phyloP scores from a whole-genome alignment of 2,797 vertebrate genomes.

The Enteromius viviparus region DNA sequence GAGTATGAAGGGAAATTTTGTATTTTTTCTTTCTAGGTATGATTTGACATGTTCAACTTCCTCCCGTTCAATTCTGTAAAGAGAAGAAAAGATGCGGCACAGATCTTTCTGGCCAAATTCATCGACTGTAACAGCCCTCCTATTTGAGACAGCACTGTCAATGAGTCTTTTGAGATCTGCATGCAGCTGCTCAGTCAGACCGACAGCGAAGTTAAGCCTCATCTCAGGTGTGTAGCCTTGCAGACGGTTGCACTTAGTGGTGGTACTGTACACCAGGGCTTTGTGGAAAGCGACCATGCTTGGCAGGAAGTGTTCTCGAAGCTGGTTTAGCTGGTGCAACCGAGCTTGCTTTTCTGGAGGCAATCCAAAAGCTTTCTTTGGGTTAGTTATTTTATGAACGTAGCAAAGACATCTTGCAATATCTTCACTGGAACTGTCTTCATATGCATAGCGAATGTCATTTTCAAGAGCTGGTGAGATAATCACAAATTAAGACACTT shows the following conservation, averaged over 20 bases:
- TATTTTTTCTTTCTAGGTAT: constrained; percentile 70
- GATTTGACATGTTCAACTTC: constrained; percentile 72
- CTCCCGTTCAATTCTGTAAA: constrained; percentile 70
- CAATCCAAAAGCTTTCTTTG: constrained; percentile 31
- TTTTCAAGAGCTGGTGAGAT: constrained; percentile 72
- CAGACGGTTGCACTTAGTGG: constrained; percentile 67
- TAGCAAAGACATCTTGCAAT: constrained; percentile 77
- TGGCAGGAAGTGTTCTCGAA: constrained; percentile 76
- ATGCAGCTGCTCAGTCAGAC: constrained; percentile 77
- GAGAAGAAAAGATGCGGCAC: constrained; percentile 64
- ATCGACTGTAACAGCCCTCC: constrained; percentile 16
- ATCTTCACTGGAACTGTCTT: constrained; percentile 55
- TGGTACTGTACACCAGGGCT: constrained; percentile 74
- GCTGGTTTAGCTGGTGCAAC: constrained; percentile 65
- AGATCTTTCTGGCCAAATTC: constrained; percentile 66
- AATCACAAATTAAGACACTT: constrained; percentile 13
- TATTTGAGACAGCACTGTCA: constrained; percentile 39
- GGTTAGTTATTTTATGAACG: constrained; percentile 71
- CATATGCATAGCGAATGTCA: constrained; percentile 76
- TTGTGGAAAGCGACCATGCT: constrained; percentile 65
- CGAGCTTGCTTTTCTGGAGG: constrained; percentile 22
- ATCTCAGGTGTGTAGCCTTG: constrained; percentile 71
- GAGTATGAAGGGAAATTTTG: constrained; percentile 73
- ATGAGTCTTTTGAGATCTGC: constrained; percentile 72
- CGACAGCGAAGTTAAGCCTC: constrained; percentile 68